Evolutionary conservation across 2,888 invertebrate genomes (phyloP), one percentile per base, ranked within the genome.

Genomic region (Apodemia zela): DNA sequence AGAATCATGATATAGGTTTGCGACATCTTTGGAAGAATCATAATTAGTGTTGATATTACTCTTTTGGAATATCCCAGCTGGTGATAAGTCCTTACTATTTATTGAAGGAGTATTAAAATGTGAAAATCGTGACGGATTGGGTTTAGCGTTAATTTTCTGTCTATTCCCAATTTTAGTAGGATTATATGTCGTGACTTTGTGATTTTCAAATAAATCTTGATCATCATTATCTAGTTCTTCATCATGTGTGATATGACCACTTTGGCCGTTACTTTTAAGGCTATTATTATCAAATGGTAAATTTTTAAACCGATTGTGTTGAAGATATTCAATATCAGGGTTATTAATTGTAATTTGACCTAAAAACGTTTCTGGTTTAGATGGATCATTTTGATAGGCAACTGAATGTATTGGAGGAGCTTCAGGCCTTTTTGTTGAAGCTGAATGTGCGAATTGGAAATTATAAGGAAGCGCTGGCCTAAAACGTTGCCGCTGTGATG

Each of bases 301-400:
- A 71, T 85, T 89, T 73, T 89, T 89, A 72, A 88, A 91, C 71
- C 89, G 81, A 68, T 72, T 88, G 65, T 88, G 87, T 76, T 89
- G 86, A 67, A 88, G 77, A 69, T 87, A 88, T 68, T 91, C 88
- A 65, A 92, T 88, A 73, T 93, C 93, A 17, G 93, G 93, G 78
- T 93, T 93, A 73, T 94, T 93, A 65, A 94, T 84, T 18, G 94
- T 94, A 59, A 94, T 93, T 84, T 94, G 93, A 10, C 94, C 94
- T 65, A 94, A 80, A 78, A 94, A 94, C 51, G 93, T 93, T 85
- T 94, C 94, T 29, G 93, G 93, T 75, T 93, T 93, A 3, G 93
- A 93, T 15, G 93, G 93, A 73, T 93, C 91, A 74, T 93, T 92
- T 74, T 92, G 93, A 73, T 93, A 93, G 5, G 90, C 92, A 61